phyloP scores from a whole-genome alignment of 2,797 vertebrate species.

The Xerus rutilus region DNA sequence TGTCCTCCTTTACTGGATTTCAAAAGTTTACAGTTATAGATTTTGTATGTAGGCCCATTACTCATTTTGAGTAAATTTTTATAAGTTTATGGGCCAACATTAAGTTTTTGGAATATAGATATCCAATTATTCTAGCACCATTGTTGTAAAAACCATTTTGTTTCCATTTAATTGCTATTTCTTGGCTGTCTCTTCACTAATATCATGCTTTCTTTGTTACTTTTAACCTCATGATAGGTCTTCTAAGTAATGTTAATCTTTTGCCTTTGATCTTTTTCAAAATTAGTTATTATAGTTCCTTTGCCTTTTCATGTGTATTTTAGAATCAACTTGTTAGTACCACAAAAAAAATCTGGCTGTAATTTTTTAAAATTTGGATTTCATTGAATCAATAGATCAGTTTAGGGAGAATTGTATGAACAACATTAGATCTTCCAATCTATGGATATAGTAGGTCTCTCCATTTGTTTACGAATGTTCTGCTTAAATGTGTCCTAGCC shows the following conservation, averaged over 20 bases:
- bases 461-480: not conserved
- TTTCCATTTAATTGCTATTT: not conserved
- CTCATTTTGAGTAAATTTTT: conserved; percentile 20
- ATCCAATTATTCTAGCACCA: not conserved
- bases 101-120: not conserved
- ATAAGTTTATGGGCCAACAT: not conserved
- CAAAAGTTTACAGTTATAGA: not conserved
- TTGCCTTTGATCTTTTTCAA: not conserved
- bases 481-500: not conserved
- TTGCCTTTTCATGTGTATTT: not conserved
- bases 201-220: not conserved
- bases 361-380: not conserved
- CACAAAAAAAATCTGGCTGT: not conserved
- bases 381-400: not conserved
- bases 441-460: not conserved
- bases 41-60: not conserved
- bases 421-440: not conserved
- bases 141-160: not conserved
- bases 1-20: not conserved
- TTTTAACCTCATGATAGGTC: not conserved
- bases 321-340: not conserved
- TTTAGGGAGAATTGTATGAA: not conserved
- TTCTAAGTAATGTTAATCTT: not conserved
- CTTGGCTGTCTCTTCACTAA: not conserved
- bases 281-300: not conserved